Conservation (phyloP, 2,888 invertebrate genomes). For the Thymelicus sylvestris region DNA sequence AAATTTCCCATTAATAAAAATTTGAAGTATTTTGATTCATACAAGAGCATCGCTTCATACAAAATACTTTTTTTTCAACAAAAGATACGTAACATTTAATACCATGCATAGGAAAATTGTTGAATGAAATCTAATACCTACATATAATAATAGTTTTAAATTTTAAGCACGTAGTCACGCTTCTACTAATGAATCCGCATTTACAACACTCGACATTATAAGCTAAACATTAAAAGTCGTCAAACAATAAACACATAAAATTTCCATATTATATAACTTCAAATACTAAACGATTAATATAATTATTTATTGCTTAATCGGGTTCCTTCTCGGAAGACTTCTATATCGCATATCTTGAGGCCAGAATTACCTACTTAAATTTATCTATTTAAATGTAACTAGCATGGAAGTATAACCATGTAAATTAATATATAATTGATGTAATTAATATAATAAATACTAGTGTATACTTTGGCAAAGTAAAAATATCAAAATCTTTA, state of each 20-base stretch:
- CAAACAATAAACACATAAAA: conserved; percentile 33
- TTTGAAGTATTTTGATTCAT: no score
- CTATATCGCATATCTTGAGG: conserved; percentile 41
- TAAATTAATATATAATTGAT: background rate
- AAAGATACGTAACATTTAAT: no score
- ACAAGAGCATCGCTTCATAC: no score
- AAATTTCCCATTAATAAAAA: background rate
- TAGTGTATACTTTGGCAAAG: no score
- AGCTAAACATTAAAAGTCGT: conserved; percentile 39
- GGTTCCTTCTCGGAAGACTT: conserved; percentile 74
- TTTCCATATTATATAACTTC: conserved; percentile 32
- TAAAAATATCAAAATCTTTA: no score
- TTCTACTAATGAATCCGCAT: conserved; percentile 20
- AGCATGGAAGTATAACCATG: conserved; percentile 11
- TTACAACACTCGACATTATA: conserved; percentile 15
- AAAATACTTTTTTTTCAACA: no score
- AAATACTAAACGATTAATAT: conserved; percentile 36
- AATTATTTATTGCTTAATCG: conserved; percentile 63
- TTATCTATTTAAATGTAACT: conserved; percentile 8
- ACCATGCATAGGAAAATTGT: no score
- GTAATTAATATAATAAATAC: no score
- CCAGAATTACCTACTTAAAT: conserved; percentile 32
- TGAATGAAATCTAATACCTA: no score
- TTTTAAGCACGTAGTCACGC: background rate
- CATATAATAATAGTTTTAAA: no score